Conservation (phyloP, 2,888 invertebrate genomes). For the Eurytoma adleriae region DNA sequence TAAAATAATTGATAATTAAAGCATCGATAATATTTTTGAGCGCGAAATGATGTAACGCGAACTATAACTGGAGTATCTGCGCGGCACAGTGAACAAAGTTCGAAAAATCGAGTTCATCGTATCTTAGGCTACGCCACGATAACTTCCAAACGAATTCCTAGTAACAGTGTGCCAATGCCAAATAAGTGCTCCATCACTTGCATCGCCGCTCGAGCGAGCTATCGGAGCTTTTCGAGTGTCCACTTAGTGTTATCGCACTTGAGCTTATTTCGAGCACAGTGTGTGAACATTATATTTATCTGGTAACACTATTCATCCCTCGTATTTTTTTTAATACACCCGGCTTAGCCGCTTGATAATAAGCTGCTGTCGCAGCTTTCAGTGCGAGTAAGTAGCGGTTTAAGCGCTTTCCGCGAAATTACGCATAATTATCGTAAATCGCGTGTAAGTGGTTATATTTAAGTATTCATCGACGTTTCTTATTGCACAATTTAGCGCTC, state of each 20-base stretch:
- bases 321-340: too few species aligned
- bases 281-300: too few species aligned
- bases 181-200: not conserved
- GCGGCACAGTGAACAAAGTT: constrained; percentile 18
- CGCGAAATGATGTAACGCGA: not conserved
- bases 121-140: constrained; percentile 4
- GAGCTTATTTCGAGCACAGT: not conserved
- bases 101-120: constrained; percentile 35
- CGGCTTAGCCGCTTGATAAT: too few species aligned
- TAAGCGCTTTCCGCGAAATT: too few species aligned
- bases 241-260: not conserved
- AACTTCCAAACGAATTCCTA: constrained; percentile 6
- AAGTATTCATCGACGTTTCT: too few species aligned
- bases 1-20: not conserved
- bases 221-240: constrained; percentile 4
- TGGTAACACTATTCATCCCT: too few species aligned
- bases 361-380: too few species aligned
- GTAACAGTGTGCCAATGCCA: constrained; percentile 18
- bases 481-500: too few species aligned
- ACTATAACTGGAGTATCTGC: not conserved
- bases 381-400: too few species aligned
- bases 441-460: too few species aligned
- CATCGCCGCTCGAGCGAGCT: constrained; percentile 1
- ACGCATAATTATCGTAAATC: too few species aligned
- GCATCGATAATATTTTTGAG: not conserved